Evolutionary conservation across 1,140 invertebrate species (phyloP).

Genomic region (Conus betulinus): DNA sequence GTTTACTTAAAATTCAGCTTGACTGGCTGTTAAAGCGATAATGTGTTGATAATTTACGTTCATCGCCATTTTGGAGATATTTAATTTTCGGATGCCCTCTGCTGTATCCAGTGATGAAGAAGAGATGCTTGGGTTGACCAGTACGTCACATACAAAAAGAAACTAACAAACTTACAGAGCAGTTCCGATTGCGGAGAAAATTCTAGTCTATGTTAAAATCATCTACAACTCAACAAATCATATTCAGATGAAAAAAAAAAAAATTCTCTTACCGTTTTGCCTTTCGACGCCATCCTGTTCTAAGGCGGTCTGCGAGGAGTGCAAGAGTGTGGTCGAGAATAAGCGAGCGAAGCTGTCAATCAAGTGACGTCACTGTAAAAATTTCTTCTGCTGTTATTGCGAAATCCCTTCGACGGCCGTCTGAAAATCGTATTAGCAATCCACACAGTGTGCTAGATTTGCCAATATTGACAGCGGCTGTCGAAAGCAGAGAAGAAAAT

Average conservation of each 20-base stretch:
- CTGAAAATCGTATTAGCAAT: conserved; percentile 3
- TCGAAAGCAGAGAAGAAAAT: background rate
- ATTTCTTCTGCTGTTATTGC: conserved; percentile 6
- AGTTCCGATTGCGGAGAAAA: no score
- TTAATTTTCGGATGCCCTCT: no score
- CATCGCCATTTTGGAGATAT: no score
- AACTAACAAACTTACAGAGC: no score
- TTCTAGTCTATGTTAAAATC: background rate
- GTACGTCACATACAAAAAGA: no score
- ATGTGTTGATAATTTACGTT: no score
- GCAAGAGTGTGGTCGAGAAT: background rate
- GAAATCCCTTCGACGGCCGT: conserved; percentile 1
- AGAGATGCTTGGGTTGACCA: no score
- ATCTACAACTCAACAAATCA: background rate
- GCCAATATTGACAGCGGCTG: background rate
- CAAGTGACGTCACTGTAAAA: conserved; percentile 21
- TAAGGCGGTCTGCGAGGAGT: background rate
- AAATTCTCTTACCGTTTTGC: background rate
- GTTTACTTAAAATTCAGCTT: no score
- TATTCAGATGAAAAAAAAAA: background rate
- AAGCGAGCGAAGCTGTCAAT: conserved; percentile 6
- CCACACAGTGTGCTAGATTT: background rate
- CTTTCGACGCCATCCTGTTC: conserved; percentile 19
- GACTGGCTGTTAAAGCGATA: no score
- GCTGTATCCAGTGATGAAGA: no score